Conservation (phyloP, 2,797 vertebrate species). For the Trichosurus vulpecula region DNA sequence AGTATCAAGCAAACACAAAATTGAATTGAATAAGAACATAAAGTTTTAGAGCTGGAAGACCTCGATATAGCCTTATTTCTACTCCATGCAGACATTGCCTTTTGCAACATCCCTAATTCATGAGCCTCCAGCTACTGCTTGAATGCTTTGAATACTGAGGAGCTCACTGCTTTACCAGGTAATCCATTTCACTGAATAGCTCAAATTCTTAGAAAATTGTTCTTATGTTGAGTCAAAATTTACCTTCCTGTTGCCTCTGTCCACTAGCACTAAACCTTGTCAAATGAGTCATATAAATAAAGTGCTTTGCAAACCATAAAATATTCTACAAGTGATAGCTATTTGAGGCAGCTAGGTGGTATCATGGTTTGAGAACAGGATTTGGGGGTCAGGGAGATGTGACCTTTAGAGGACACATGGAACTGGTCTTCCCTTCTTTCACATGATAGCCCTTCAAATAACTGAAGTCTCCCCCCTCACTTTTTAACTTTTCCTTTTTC, state of each 20-base stretch:
- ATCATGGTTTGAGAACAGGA: not conserved
- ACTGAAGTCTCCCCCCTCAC: not conserved
- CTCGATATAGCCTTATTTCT: not conserved
- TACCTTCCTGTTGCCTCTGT: not conserved
- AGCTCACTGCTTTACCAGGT: not conserved
- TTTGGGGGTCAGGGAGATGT: not conserved
- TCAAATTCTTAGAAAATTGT: not conserved
- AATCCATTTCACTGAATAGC: not conserved
- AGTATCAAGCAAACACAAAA: slow-evolving; percentile 34
- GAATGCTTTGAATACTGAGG: not conserved
- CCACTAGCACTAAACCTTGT: not conserved
- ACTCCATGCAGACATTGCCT: not conserved
- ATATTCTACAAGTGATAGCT: not conserved
- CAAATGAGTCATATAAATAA: not conserved
- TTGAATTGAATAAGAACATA: slow-evolving; percentile 39
- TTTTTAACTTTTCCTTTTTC: not conserved
- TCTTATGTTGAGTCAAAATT: not conserved
- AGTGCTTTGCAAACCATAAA: not conserved
- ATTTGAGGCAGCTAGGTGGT: not conserved
- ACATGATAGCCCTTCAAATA: not conserved
- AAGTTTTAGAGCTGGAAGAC: slow-evolving; percentile 37
- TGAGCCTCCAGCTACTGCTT: not conserved
- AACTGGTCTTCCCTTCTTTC: not conserved
- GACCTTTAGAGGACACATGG: not conserved
- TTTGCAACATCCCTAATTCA: not conserved